Base-by-base conservation (phyloP, 2,113 vertebrate genomes). In the Hippocampus comes region DNA sequence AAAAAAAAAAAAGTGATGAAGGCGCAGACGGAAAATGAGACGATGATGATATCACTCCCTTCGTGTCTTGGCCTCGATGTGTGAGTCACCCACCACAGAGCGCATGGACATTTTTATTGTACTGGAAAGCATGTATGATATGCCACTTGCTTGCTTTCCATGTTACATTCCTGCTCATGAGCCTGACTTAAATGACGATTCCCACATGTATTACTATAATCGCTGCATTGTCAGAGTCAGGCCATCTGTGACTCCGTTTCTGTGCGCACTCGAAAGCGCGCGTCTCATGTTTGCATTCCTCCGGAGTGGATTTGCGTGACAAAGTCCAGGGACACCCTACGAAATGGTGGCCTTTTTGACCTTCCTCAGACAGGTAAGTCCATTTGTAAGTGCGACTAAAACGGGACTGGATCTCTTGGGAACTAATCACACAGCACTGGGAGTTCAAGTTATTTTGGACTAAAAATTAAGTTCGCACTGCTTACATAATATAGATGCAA, bases 301-400 rank as follows among this genome's bases (percentile, higher is more conserved):
- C 57, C 67, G 67, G 43, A 30, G 57, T 72, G 79, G 77, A 88
- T 86, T 79, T 82, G 68, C 77, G 86, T 77, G 55, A 82, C 78
- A 87, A 87, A 89, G 71, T 85, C 72, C 74, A 72, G 78, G 73
- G 67, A 61, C 61, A 70, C 57, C 48, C 20, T 48, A 23, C 46
- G 68, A 74, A 67, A 53, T 56, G 21, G 46, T 42, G 41, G 25
- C 43, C 38, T 23, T 46, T 23, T 9, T 38, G 34, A 17, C 59
- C 23, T 38, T 2, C 38, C 23, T 53, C 10, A 34, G 61, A 41
- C 15, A 68, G 65, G 41, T 8, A 8, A 49, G 42, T 67, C 41
- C 72, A 72, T 68, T 30, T 57, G 68, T 34, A 74, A 9, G 21
- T n/a, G 7, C 25, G 55, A 49, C 21, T 30, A 20, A 63, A 59